phyloP scores from a whole-genome alignment of 2,888 invertebrate species.

The Aporophyla nigra region DNA sequence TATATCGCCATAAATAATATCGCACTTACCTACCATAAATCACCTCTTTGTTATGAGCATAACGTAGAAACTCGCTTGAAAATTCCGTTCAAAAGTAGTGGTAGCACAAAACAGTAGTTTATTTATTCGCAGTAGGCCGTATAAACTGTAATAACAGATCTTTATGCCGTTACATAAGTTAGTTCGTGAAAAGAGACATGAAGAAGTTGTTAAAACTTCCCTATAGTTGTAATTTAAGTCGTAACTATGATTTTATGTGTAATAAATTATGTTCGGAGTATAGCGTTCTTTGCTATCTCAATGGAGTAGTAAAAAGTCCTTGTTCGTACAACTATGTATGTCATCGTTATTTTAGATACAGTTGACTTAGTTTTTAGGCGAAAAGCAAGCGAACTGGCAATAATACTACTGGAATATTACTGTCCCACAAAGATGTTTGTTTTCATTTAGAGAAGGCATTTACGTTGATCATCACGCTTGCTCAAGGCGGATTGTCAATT shows the following conservation, averaged over 20 bases:
- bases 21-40: neutral
- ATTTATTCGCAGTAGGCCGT: slow-evolving; percentile 41
- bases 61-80: slow-evolving; percentile 13
- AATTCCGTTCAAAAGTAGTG: slow-evolving; percentile 3
- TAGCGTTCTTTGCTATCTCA: neutral
- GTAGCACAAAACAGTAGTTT: slow-evolving; percentile 49
- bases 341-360: neutral
- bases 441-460: too few species aligned
- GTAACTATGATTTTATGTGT: slow-evolving; percentile 41
- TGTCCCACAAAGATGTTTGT: too few species aligned
- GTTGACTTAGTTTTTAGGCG: too few species aligned
- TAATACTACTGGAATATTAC: too few species aligned
- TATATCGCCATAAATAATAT: slow-evolving; percentile 32
- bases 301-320: neutral
- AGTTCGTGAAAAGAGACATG: slow-evolving; percentile 27
- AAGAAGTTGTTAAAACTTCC: slow-evolving; percentile 42
- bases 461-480: too few species aligned
- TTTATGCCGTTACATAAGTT: slow-evolving; percentile 37
- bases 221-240: slow-evolving; percentile 34
- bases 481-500: too few species aligned
- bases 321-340: neutral
- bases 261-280: slow-evolving; percentile 20
- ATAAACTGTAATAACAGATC: slow-evolving; percentile 54
- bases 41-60: neutral
- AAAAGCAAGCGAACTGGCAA: too few species aligned